phyloP scores from a whole-genome alignment of 2,888 invertebrate species.

The Parelbella ahira region DNA sequence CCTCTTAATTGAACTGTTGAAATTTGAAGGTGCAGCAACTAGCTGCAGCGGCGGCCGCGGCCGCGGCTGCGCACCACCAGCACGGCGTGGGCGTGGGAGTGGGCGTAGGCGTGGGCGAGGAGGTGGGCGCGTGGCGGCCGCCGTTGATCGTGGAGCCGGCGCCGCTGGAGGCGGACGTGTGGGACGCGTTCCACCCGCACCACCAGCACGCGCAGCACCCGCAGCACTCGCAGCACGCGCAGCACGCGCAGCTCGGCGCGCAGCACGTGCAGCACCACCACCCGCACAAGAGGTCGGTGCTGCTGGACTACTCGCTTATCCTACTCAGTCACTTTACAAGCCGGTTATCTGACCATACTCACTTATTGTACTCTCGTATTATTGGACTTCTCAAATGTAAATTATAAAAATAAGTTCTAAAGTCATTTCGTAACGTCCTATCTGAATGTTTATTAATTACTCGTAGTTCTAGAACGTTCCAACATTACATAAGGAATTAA shows the following conservation, averaged over 20 bases:
- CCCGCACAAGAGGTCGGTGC: conserved; percentile 60
- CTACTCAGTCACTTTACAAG: too few relatives aligned
- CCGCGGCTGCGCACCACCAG: conserved; percentile 90
- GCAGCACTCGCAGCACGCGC: neutral
- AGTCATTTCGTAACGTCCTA: too few relatives aligned
- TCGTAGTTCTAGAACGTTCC: too few relatives aligned
- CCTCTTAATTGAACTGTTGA: too few relatives aligned
- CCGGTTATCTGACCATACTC: too few relatives aligned
- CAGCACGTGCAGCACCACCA: conserved; percentile 46
- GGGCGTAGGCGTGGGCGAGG: conserved; percentile 82
- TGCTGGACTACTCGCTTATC: too few relatives aligned
- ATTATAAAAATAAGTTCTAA: too few relatives aligned
- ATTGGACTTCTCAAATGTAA: too few relatives aligned
- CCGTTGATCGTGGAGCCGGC: conserved; percentile 91
- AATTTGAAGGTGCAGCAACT: conserved; percentile 90
- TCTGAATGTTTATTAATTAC: too few relatives aligned
- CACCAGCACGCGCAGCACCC: conserved; percentile 43
- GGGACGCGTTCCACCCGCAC: conserved; percentile 64
- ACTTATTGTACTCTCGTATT: too few relatives aligned
- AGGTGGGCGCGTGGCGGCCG: conserved; percentile 87
- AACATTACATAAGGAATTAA: too few relatives aligned
- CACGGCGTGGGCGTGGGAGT: conserved; percentile 83
- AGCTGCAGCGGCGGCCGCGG: conserved; percentile 90
- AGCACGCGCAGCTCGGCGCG: conserved; percentile 3
- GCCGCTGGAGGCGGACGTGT: conserved; percentile 68